phyloP scores from a whole-genome alignment of 2,113 vertebrate genomes.

The Scartelaos histophorus region DNA sequence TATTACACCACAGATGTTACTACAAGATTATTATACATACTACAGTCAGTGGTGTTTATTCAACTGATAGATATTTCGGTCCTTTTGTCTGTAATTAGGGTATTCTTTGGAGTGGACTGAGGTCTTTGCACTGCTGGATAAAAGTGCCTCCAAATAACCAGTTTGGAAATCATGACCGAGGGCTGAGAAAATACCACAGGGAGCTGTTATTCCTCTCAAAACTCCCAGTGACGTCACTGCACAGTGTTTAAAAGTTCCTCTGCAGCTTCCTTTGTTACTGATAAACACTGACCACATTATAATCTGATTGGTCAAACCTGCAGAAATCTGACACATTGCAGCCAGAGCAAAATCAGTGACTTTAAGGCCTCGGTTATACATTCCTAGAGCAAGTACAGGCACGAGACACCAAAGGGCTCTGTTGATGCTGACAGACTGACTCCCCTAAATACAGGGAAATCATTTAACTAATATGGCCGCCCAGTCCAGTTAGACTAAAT shows the following conservation, averaged over 20 bases:
- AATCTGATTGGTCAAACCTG: conserved; percentile 17
- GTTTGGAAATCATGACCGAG: neutral
- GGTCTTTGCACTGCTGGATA: conserved; percentile 1
- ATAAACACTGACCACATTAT: neutral
- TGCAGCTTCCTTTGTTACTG: neutral
- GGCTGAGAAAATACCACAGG: conserved; percentile 1
- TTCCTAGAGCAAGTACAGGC: conserved; percentile 47
- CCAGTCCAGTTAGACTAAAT: neutral
- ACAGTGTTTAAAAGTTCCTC: neutral
- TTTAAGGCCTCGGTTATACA: conserved; percentile 28
- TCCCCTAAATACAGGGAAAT: neutral
- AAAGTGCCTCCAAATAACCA: conserved; percentile 10
- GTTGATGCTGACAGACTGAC: neutral
- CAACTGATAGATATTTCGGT: neutral
- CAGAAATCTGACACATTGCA: neutral
- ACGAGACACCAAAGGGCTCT: conserved; percentile 18
- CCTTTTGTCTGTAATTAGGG: conserved; percentile 2
- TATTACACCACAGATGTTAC: neutral
- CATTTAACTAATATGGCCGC: neutral
- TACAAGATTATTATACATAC: neutral
- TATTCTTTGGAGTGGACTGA: neutral
- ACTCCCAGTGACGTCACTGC: neutral
- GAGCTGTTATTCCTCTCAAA: conserved; percentile 7
- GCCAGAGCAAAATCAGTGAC: conserved; percentile 17
- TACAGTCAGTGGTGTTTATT: neutral